A percentile compares a stretch with the other conserved stretches of the same genome.
Conservation (phyloP, 2,113 vertebrate genomes). For the Lepisosteus oculatus region DNA sequence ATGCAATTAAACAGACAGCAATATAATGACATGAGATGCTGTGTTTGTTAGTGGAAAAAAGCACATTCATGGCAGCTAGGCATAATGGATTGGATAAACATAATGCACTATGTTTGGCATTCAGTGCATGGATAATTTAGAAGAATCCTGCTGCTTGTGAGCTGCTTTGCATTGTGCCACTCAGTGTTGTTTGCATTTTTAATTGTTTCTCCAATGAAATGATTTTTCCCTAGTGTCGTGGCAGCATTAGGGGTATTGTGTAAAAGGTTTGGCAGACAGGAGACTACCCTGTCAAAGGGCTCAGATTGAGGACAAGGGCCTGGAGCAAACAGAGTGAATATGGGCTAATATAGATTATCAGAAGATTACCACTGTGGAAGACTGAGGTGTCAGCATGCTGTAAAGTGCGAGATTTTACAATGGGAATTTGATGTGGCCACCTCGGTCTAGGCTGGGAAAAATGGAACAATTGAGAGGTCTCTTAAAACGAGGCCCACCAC, state of each 20-base stretch:
- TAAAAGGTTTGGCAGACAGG: conserved; percentile 8
- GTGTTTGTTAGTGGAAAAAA: background rate
- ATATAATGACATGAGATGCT: background rate
- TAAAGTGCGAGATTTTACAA: background rate
- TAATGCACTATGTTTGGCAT: conserved; percentile 4
- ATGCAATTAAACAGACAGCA: background rate
- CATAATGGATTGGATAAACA: conserved; percentile 2
- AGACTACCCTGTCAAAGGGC: background rate
- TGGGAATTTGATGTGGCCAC: background rate
- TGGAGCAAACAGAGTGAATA: background rate
- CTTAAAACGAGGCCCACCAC: background rate
- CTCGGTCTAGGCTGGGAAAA: background rate
- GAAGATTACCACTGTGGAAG: background rate
- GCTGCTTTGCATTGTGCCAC: background rate
- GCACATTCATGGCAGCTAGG: background rate
- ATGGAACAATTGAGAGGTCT: background rate
- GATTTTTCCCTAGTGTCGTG: background rate
- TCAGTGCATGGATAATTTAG: conserved; percentile 2
- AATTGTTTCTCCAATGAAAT: conserved; percentile 2
- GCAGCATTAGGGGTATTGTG: conserved; percentile 1
- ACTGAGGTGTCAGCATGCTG: background rate
- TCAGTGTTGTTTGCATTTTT: conserved; percentile 5
- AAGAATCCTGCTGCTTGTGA: background rate
- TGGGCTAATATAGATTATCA: background rate
- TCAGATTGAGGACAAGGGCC: background rate